phyloP scores from a whole-genome alignment of 2,888 invertebrate genomes.

The Drosophila parthenogenetica region DNA sequence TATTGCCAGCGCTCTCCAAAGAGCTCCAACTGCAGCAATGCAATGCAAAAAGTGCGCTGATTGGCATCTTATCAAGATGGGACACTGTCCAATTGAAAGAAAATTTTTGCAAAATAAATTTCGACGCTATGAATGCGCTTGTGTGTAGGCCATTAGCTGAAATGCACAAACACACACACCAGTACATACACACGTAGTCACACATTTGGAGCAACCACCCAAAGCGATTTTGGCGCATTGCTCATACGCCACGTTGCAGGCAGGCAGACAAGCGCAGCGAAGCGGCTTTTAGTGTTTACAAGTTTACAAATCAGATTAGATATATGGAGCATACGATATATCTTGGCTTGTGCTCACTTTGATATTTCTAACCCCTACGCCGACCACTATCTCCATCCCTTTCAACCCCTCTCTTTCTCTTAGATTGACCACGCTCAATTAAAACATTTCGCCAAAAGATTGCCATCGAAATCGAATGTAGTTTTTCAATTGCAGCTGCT shows the following conservation, averaged over 20 bases:
- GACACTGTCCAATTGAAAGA: slow-evolving; percentile 84
- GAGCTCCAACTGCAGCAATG: slow-evolving; percentile 40
- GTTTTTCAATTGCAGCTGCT: slow-evolving; percentile 47
- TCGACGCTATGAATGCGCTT: slow-evolving; percentile 61
- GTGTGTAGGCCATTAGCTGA: slow-evolving; percentile 33
- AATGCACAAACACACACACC: slow-evolving; percentile 32
- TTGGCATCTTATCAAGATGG: slow-evolving; percentile 85
- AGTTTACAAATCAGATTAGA: slow-evolving; percentile 74
- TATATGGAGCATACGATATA: slow-evolving; percentile 47
- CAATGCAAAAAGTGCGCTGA: slow-evolving; percentile 77
- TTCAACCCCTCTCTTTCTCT: slow-evolving; percentile 10
- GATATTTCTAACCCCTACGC: slow-evolving; percentile 41
- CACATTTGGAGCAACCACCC: slow-evolving; percentile 55
- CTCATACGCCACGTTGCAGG: slow-evolving; percentile 58
- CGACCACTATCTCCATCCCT: background rate
- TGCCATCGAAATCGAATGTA: slow-evolving; percentile 59
- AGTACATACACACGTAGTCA: slow-evolving; percentile 14
- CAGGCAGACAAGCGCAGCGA: slow-evolving; percentile 19
- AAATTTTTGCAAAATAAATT: slow-evolving; percentile 81
- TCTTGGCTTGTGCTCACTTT: slow-evolving; percentile 47
- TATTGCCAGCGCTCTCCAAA: slow-evolving; percentile 20
- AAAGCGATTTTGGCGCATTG: slow-evolving; percentile 59
- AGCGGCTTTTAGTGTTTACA: slow-evolving; percentile 43
- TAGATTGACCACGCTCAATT: slow-evolving; percentile 71
- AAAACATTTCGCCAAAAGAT: slow-evolving; percentile 69